A percentile compares a stretch with the other conserved stretches of the same genome.
phyloP scores from a whole-genome alignment of 2,797 vertebrate genomes.

The Aphelocoma californica region DNA sequence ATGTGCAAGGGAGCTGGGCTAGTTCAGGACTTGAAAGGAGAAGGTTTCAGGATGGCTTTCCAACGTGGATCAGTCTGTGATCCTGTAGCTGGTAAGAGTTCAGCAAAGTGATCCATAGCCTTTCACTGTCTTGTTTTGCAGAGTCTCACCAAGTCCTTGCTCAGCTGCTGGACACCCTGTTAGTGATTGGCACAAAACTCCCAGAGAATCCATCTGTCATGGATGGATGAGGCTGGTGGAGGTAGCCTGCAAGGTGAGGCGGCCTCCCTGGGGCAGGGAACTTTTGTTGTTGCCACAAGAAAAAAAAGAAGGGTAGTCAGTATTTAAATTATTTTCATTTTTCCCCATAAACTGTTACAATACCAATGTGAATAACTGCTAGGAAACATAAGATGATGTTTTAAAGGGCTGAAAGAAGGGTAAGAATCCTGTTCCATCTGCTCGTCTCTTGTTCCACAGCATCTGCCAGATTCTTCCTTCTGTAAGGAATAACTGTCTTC shows the following conservation, averaged over 20 bases:
- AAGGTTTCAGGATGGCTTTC: background rate
- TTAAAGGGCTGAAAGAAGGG: background rate
- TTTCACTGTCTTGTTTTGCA: constrained; percentile 55
- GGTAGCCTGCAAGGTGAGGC: constrained; percentile 90
- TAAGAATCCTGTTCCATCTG: background rate
- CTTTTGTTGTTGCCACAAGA: background rate
- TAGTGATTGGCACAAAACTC: constrained; percentile 90
- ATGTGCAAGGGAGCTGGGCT: background rate
- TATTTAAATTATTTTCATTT: background rate
- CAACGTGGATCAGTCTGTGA: background rate
- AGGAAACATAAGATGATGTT: background rate
- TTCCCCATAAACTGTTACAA: background rate
- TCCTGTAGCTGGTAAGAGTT: background rate
- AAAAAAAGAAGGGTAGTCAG: background rate
- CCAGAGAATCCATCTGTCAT: constrained; percentile 81
- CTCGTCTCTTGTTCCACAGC: constrained; percentile 68
- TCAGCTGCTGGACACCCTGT: constrained; percentile 90
- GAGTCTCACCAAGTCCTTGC: constrained; percentile 97
- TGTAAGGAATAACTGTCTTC: constrained; percentile 94
- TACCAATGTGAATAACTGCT: background rate
- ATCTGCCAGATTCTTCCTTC: constrained; percentile 86
- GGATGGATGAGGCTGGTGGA: constrained; percentile 87
- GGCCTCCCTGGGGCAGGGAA: background rate
- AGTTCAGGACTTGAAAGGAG: background rate
- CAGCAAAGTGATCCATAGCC: fast-evolving